Base-by-base conservation (phyloP, 2,113 vertebrate species). In the Camelus dromedarius region DNA sequence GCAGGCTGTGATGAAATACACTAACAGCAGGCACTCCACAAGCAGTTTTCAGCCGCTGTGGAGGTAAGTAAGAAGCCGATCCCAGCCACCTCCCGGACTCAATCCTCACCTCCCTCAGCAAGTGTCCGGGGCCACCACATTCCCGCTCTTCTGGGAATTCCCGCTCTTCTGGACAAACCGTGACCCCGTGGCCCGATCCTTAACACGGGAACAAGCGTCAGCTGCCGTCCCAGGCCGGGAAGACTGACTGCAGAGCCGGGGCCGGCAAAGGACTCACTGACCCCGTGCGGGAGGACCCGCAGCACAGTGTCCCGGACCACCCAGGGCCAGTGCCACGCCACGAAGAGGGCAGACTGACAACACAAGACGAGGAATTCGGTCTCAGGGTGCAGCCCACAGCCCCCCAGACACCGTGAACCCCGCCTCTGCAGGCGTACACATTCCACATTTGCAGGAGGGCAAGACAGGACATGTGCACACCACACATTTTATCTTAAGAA, bases 311-410 rank as follows among this genome's bases (percentile, higher is more conserved):
- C 3, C 11, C 26, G 20, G 52, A 48, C 16, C 26, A 7, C 4
- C 12, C 4, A 9, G 0, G 3, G 1, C 22, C 26, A 1, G n/a
- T n/a, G 52, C 46, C 54, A 42, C 14, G 1, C 22, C 4, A 10
- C 11, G 1, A 28, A 87, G 46, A 76, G 8, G 64, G 64, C n/a
- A 54, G 62, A 15, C 38, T 42, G 38, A 26, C 42, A 38, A 30
- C 20, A 2, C 32, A 24, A 15, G 5, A 60, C 1, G 3, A 77
- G 72, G 60, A 76, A 1, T 5, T 24, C n/a, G 15, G 20, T 19
- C 35, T 54, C 32, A 5, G 42, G 16, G 42, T 4, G 4, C 30
- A 1, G 32, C 20, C 48, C 75, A 8, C 8, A 0, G 3, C 14
- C 32, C 24, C 7, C 20, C n/a, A 28, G 42, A 18, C 54, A 8